Conservation (phyloP, 2,113 vertebrate species). For the Xiphophorus hellerii region DNA sequence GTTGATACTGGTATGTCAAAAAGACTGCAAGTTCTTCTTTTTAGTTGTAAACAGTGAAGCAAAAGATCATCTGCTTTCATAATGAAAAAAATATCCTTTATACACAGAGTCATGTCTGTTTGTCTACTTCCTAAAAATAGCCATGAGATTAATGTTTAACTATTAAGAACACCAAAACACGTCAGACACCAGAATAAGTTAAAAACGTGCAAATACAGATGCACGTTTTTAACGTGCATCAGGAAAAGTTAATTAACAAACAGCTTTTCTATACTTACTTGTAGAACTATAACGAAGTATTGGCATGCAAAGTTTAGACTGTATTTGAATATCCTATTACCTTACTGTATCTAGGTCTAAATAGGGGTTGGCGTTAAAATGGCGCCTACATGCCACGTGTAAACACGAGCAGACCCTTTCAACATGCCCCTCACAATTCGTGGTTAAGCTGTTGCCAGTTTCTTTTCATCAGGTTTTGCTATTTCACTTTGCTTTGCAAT, state of each 20-base stretch:
- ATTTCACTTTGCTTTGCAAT: constrained; percentile 6
- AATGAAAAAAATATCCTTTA: neutral
- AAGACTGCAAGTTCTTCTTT: neutral
- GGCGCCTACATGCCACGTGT: constrained; percentile 76
- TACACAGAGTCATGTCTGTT: constrained; percentile 1
- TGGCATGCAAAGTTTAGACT: constrained; percentile 1
- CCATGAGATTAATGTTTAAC: neutral
- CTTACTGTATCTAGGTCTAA: constrained; percentile 40
- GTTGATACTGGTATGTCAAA: neutral
- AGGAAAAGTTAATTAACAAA: neutral
- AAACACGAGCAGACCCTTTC: constrained; percentile 60
- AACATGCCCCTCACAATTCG: constrained; percentile 51
- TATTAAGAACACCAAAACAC: neutral
- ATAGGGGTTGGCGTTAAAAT: constrained; percentile 66
- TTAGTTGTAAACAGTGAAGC: neutral
- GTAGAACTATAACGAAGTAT: neutral
- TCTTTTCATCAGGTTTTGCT: constrained; percentile 7
- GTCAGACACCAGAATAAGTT: constrained; percentile 5
- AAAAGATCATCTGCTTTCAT: neutral
- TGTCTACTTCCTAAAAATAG: neutral
- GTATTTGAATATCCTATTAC: constrained; percentile 2
- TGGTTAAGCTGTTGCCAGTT: constrained; percentile 32
- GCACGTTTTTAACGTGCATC: neutral
- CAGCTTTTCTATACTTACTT: neutral
- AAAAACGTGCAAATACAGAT: neutral